Conservation (phyloP, 2,888 invertebrate genomes). For the Leptinotarsa haldemani region DNA sequence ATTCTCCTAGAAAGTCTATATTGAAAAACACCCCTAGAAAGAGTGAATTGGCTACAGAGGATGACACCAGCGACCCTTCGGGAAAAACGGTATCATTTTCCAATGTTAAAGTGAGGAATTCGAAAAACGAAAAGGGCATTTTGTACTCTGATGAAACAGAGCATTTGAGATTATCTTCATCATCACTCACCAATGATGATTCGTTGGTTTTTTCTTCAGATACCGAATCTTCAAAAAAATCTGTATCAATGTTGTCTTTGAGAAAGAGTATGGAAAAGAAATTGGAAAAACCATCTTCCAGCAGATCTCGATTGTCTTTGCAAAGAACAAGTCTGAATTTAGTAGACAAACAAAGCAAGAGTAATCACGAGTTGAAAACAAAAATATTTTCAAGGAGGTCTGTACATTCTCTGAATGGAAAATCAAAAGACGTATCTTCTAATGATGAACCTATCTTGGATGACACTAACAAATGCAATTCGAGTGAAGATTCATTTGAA, state of each 20-base stretch:
- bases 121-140: conserved; percentile 10
- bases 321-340: neutral
- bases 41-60: neutral
- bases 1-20: conserved; percentile 25
- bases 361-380: neutral
- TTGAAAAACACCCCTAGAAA: conserved; percentile 13
- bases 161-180: conserved; percentile 24
- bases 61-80: neutral
- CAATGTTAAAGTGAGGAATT: neutral
- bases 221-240: conserved; percentile 9
- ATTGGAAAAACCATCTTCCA: neutral
- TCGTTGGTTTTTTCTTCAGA: neutral
- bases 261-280: conserved; percentile 18
- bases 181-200: conserved; percentile 8
- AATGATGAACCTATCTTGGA: neutral
- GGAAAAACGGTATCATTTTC: conserved; percentile 9
- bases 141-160: conserved; percentile 24
- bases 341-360: neutral
- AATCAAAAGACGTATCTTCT: neutral
- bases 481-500: neutral
- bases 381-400: neutral
- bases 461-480: neutral
- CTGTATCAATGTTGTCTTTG: conserved; percentile 14
- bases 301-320: conserved; percentile 8
- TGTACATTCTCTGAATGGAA: neutral